A percentile compares a stretch with the other conserved stretches of the same genome.
These are phyloP conservation scores for Rhabdophis nuchalis DNA, from an alignment of 2,797 vertebrate species.

Conservation along the genomic window DNA sequence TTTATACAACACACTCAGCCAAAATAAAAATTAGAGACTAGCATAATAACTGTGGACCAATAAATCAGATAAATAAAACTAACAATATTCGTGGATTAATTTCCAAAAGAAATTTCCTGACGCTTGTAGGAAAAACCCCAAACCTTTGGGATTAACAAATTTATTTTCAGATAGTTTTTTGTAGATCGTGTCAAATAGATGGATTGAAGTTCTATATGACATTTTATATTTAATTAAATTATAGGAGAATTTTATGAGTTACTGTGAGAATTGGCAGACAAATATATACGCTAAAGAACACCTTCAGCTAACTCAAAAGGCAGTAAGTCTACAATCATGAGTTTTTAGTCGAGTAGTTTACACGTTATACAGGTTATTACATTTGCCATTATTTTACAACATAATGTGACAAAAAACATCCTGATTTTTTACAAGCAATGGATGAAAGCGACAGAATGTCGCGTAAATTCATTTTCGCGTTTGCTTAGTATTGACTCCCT, in stretches of 20 bases:
- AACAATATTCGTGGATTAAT: not conserved
- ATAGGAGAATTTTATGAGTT: not conserved
- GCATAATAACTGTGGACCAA: not conserved
- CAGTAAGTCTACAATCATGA: not conserved
- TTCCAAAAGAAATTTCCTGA: not conserved
- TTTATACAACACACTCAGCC: not conserved
- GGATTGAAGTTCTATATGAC: not conserved
- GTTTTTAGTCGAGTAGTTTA: not conserved
- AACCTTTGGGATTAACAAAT: not conserved
- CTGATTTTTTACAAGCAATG: not conserved
- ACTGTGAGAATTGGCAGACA: not conserved
- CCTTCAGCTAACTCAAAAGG: not conserved
- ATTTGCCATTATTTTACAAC: not conserved
- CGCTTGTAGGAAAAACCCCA: not conserved
- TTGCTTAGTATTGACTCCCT: not conserved
- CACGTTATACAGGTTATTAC: not conserved
- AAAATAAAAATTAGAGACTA: not conserved
- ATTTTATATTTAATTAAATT: not conserved
- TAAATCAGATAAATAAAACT: not conserved
- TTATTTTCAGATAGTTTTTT: not conserved
- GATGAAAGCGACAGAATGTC: not conserved
- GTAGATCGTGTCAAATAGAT: not conserved
- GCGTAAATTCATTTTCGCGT: not conserved
- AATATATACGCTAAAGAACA: not conserved
- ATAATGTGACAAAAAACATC: not conserved